Base-by-base conservation (phyloP, 2,113 vertebrate genomes). In the Rhadina sibilatrix region DNA sequence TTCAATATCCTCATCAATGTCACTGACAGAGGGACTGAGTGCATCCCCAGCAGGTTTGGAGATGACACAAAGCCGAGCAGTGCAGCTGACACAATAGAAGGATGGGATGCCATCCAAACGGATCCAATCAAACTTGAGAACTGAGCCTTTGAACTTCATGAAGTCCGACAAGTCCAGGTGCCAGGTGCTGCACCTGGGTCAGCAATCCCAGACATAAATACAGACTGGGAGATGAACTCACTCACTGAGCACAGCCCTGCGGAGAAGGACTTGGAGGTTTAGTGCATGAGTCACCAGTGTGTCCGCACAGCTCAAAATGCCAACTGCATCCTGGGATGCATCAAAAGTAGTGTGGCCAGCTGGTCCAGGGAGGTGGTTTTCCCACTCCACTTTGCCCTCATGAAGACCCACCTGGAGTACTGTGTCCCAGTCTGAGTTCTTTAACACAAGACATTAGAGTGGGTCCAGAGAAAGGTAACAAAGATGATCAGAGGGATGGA, bases 201-300 rank as follows among this genome's bases (percentile, higher is more conserved):
- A 2, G 40, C 19, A 70, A n/a, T 25, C 30, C n/a, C 28, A 79
- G n/a, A 25, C 5, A 8, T 7, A 23, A 54, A 28, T 6, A 24
- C 12, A 63, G 56, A 30, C 47, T 30, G 23, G 19, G 24, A 63
- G n/a, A 87, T 47, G 8, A 15, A 28, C 18, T 38, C 35, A 17
- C 7, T 22, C 19, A 24, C 19, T 35, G 19, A n/a, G 10, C 0
- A 1, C 30, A 63, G 57, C 24, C 30, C 57, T 35, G 30, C 0
- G 0, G 47, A 70, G 30, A 40, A 63, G n/a, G 19, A 61, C 20
- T 21, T 40, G 11, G 11, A 16, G 16, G 20, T 21, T 87, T 63
- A 1, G 0, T 20, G 30, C 23, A 21, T 21, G 12, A 63, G 35
- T 53, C 19, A 63, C 11, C n/a, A 24, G 15, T 54, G 15, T n/a